Percentiles rank a stretch among this genome's conserved stretches.
Evolutionary conservation across 2,888 invertebrate genomes (phyloP).

Genomic region (Lepidocyrtinus sp.): DNA sequence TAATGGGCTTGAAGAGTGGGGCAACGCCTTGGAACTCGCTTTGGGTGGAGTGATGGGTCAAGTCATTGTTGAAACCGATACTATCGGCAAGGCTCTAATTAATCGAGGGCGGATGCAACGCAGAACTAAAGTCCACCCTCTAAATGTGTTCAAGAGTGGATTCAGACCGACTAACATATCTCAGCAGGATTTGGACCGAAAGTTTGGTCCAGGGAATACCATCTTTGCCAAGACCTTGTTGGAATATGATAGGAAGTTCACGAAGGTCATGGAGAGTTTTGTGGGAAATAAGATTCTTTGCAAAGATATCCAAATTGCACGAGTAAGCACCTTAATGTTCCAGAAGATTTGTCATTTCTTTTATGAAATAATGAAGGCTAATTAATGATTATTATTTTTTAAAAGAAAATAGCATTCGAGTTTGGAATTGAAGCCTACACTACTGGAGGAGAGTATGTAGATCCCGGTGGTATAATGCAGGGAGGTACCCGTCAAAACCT

Average conservation of each 20-base stretch:
- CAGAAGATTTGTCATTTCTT: not conserved
- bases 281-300: slow-evolving; percentile 92
- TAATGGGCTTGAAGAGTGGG: slow-evolving; percentile 76
- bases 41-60: slow-evolving; percentile 92
- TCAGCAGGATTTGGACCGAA: slow-evolving; percentile 57
- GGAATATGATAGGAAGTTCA: slow-evolving; percentile 78
- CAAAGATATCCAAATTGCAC: slow-evolving; percentile 84
- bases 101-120: slow-evolving; percentile 79
- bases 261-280: slow-evolving; percentile 88
- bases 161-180: slow-evolving; percentile 15
- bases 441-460: slow-evolving; percentile 91
- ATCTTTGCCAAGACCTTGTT: slow-evolving; percentile 86
- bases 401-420: slow-evolving; percentile 72
- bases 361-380: not conserved
- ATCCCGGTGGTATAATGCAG: slow-evolving; percentile 90
- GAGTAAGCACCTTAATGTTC: too few species aligned
- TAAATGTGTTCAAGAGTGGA: slow-evolving; percentile 44
- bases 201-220: slow-evolving; percentile 87
- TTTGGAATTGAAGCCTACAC: slow-evolving; percentile 78
- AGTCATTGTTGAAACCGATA: slow-evolving; percentile 90
- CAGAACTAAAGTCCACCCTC: slow-evolving; percentile 48
- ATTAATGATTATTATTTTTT: not conserved
- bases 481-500: slow-evolving; percentile 79
- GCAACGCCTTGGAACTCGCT: slow-evolving; percentile 87
- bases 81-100: slow-evolving; percentile 87